Conservation (phyloP, 2,888 invertebrate species). For the Ochropleura plecta region DNA sequence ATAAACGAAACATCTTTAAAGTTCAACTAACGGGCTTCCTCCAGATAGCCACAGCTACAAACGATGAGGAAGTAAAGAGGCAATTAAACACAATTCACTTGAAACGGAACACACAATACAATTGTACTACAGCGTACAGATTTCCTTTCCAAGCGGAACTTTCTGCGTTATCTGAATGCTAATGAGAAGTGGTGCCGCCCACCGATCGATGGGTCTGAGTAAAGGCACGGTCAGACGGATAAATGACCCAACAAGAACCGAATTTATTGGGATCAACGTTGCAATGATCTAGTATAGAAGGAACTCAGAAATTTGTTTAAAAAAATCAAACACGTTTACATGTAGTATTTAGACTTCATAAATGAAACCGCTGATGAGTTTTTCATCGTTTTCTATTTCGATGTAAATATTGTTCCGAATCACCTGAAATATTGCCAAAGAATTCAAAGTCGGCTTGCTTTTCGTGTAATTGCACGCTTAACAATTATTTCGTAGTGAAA, state of each 20-base stretch:
- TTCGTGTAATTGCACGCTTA: background rate
- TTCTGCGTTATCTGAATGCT: slow-evolving; percentile 66
- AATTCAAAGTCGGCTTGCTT: slow-evolving; percentile 4
- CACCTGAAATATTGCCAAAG: background rate
- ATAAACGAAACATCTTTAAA: slow-evolving; percentile 6
- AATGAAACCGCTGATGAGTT: background rate
- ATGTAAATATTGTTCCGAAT: too few species aligned
- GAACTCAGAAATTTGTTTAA: background rate
- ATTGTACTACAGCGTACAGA: slow-evolving; percentile 64
- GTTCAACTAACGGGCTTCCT: slow-evolving; percentile 27
- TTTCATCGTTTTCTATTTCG: background rate
- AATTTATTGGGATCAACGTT: background rate
- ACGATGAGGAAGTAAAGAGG: slow-evolving; percentile 57
- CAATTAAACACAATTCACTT: slow-evolving; percentile 61
- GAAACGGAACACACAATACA: slow-evolving; percentile 60
- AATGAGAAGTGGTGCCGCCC: slow-evolving; percentile 57
- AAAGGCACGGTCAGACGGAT: slow-evolving; percentile 23
- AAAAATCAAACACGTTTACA: background rate
- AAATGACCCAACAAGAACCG: background rate
- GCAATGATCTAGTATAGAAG: background rate
- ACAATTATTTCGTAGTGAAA: slow-evolving; percentile 12
- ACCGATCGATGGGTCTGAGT: slow-evolving; percentile 44
- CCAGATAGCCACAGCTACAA: slow-evolving; percentile 28
- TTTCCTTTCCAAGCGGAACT: slow-evolving; percentile 72
- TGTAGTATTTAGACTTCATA: too few species aligned